Evolutionary conservation across 1,140 invertebrate species (phyloP).

Genomic region (Atta colombica): DNA sequence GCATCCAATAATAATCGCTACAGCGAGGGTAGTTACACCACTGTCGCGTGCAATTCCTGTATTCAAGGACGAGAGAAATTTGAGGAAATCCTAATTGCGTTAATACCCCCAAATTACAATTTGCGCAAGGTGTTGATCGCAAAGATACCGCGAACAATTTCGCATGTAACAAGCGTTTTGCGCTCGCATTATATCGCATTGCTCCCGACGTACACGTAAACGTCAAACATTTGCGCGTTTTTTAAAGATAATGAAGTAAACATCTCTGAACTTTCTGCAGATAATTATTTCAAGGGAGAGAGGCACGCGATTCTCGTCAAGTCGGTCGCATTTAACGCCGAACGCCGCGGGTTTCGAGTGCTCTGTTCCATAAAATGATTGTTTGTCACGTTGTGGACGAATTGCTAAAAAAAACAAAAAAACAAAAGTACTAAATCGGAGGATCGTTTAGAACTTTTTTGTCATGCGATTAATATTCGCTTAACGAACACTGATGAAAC

Average conservation of each 20-base stretch:
- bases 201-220: constrained; percentile 3
- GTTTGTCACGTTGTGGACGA: neutral
- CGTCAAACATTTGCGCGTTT: neutral
- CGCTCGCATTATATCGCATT: constrained; percentile 8
- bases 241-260: constrained; percentile 5
- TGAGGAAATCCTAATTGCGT: constrained; percentile 58
- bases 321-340: neutral
- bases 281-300: constrained; percentile 22
- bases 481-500: constrained; percentile 2
- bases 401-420: neutral
- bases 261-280: neutral
- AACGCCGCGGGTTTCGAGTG: neutral
- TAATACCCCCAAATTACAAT: constrained; percentile 61
- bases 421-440: neutral
- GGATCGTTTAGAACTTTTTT: neutral
- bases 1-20: constrained; percentile 22
- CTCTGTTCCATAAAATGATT: neutral
- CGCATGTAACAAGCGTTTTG: constrained; percentile 27
- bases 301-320: neutral
- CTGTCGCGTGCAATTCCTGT: constrained; percentile 39
- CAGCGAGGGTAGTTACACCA: constrained; percentile 34
- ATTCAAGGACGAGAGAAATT: constrained; percentile 60
- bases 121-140: constrained; percentile 62
- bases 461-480: constrained; percentile 39
- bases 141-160: constrained; percentile 40